These are phyloP conservation scores for Physeter macrocephalus DNA, from an alignment of 2,113 vertebrate species.

Conservation along the genomic window DNA sequence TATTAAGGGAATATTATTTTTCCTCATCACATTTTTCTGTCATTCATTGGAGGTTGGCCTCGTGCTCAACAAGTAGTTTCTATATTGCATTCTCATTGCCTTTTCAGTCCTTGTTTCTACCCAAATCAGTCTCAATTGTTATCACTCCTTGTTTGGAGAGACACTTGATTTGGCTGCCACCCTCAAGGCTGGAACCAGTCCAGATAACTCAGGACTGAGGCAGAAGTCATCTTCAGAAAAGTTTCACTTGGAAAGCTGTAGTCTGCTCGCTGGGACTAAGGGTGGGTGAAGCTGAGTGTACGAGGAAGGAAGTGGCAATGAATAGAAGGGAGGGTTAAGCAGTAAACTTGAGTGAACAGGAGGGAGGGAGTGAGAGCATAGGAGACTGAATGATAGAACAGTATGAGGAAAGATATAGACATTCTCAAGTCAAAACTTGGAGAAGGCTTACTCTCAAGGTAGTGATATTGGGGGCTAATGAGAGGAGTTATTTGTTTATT, in stretches of 20 bases:
- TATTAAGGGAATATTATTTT: conserved; percentile 1
- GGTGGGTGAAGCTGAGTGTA: not conserved
- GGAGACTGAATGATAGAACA: not conserved
- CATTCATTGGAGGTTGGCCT: not conserved
- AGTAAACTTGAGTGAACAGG: not conserved
- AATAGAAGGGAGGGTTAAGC: not conserved
- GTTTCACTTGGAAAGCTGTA: not conserved
- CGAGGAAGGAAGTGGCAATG: not conserved
- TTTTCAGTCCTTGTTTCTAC: not conserved
- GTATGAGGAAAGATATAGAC: not conserved
- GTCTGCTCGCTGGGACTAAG: not conserved
- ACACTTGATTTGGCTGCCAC: not conserved
- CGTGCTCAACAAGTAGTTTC: not conserved
- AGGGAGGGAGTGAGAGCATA: not conserved
- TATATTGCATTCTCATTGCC: not conserved
- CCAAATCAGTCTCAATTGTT: not conserved
- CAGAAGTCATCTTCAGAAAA: not conserved
- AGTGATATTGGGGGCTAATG: not conserved
- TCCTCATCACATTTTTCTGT: not conserved
- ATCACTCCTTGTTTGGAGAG: not conserved
- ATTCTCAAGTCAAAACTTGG: not conserved
- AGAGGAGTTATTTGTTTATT: not conserved
- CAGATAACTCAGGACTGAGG: not conserved
- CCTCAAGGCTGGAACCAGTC: not conserved
- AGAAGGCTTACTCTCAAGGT: not conserved